phyloP scores from a whole-genome alignment of 2,797 vertebrate species.

The Silurus aristotelis region DNA sequence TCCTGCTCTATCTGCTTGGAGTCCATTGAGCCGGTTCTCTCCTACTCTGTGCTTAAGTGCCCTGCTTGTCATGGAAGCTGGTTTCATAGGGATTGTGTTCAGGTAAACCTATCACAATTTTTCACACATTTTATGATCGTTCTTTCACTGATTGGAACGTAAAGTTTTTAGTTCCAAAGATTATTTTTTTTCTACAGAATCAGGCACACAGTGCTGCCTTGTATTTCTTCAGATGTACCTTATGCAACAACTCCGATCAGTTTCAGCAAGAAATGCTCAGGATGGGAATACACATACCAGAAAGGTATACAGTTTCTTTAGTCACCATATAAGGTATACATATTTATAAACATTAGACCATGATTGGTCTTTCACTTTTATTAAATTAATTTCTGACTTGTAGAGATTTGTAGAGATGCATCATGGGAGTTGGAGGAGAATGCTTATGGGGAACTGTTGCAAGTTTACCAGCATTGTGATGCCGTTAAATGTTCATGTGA shows the following conservation, averaged over 20 bases:
- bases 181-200: conserved; percentile 66
- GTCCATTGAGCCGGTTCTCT: conserved; percentile 78
- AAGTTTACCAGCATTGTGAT: conserved; percentile 85
- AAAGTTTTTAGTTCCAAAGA: neutral
- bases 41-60: conserved; percentile 82
- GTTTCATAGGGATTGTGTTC: conserved; percentile 94
- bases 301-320: conserved; percentile 75
- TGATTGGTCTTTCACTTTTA: neutral
- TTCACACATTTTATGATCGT: neutral
- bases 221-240: conserved; percentile 94
- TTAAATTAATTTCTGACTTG: conserved; percentile 45
- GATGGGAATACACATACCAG: conserved; percentile 94
- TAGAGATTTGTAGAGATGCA: conserved; percentile 93
- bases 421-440: conserved; percentile 97
- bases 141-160: neutral
- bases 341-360: neutral
- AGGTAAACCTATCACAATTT: conserved; percentile 72
- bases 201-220: conserved; percentile 92
- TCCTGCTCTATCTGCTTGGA: conserved; percentile 92
- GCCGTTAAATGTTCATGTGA: conserved; percentile 77
- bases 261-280: conserved; percentile 95
- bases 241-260: conserved; percentile 90
- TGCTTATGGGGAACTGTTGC: conserved; percentile 88
- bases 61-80: conserved; percentile 91
- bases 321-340: neutral